Evolutionary conservation across 2,888 invertebrate genomes (phyloP).

Genomic region (Tetranychus truncatus): DNA sequence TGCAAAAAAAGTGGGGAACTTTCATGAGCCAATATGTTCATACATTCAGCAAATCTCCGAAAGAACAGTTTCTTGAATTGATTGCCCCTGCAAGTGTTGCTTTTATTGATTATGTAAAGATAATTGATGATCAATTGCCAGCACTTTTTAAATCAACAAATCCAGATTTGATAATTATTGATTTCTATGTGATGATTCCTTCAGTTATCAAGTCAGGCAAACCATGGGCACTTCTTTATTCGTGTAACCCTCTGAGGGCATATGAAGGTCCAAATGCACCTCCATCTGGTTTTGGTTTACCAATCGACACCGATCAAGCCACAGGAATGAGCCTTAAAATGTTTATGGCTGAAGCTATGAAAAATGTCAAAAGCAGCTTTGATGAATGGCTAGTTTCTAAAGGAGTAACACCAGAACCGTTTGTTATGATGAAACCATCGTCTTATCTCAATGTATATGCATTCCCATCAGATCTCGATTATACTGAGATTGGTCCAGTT

Average conservation of each 20-base stretch:
- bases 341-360: not conserved
- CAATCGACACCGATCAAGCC: not conserved
- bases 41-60: not conserved
- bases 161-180: not conserved
- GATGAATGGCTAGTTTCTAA: not conserved
- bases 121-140: not conserved
- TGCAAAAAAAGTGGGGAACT: not conserved
- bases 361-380: not conserved
- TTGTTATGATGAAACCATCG: not conserved
- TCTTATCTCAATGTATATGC: constrained; percentile 8
- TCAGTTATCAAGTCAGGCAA: not conserved
- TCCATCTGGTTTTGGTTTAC: not conserved
- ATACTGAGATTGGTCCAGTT: not conserved
- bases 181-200: not conserved
- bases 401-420: not conserved
- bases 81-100: not conserved
- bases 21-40: not conserved
- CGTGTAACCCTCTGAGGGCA: not conserved
- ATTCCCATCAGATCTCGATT: not conserved
- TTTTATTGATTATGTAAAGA: not conserved
- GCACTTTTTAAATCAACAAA: not conserved
- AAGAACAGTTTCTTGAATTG: not conserved
- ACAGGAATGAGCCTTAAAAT: no score
- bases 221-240: not conserved
- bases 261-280: not conserved